Base-by-base conservation (phyloP, 2,888 invertebrate genomes). In the Hecatera dysodea region DNA sequence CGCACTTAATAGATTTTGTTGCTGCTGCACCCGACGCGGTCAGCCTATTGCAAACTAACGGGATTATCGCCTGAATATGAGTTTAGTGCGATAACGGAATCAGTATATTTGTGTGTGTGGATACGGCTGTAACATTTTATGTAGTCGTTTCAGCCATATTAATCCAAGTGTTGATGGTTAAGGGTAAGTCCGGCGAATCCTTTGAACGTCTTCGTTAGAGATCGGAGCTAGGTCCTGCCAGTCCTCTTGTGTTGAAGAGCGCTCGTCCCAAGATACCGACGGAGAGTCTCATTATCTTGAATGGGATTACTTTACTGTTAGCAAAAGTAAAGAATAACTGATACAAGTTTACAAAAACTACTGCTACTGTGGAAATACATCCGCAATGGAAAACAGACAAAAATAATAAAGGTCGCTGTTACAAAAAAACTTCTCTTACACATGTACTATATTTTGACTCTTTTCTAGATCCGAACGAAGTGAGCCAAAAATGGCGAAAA, bases 1-100 rank as follows among this genome's bases (percentile, higher is more conserved):
- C 93, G 94, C 85, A 94, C 93, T 93, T 95, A 95, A 95, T 95
- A 94, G 94, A 94, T 95, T 95, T 94, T 92, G 95, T 93, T 93
- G 91, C 86, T 90, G 90, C 87, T 87, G 90, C 89, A 90, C 88
- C 89, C 88, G 89, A 88, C 88, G 91, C 91, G 92, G 92, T 91
- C 93, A 92, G 91, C 89, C 91, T 91, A 93, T 93, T 90, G 91
- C 92, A 88, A 92, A 91, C 94, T 93, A 93, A 95, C 89, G 89
- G 92, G 94, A 95, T 95, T 95, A 95, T 90, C 90, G 92, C 88
- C 88, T 89, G 89, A 92, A 93, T 93, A 92, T 91, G 91, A 90
- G 90, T 94, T 91, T 91, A 90, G 89, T 88, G 86, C 87, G 84
- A 87, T 84, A 87, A 87, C 82, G 88, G 87, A 90, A 93, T 90